phyloP scores from a whole-genome alignment of 2,797 vertebrate species.

The Microctenopoma lineatum region DNA sequence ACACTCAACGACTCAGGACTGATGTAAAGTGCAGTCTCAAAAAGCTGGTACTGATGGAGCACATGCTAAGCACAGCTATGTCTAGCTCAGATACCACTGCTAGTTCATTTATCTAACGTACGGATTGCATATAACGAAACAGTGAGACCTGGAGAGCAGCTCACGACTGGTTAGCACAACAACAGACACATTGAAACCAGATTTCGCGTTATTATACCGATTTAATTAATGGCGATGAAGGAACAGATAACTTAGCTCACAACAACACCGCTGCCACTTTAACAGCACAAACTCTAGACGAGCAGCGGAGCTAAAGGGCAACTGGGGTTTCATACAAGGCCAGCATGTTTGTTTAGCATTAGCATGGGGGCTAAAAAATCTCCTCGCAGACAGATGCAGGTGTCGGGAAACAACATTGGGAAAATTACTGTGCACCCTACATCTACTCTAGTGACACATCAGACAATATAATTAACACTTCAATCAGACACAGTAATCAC shows the following conservation, averaged over 20 bases:
- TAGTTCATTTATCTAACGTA: too few relatives aligned
- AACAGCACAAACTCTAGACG: accelerated
- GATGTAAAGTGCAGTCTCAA: background rate
- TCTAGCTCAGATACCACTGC: too few relatives aligned
- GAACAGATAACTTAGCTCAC: background rate
- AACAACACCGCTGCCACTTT: background rate
- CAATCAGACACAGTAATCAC: background rate
- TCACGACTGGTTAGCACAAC: constrained; percentile 17
- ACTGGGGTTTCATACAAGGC: background rate
- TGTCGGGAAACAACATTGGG: background rate
- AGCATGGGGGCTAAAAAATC: background rate
- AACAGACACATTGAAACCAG: background rate
- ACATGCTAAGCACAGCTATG: too few relatives aligned
- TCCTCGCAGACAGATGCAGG: background rate
- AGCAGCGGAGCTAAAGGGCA: background rate
- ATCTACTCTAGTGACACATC: background rate
- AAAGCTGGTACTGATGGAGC: too few relatives aligned
- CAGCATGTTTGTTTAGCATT: constrained; percentile 68
- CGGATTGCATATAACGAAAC: background rate
- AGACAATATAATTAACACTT: accelerated
- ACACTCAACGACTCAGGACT: background rate
- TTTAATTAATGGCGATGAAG: background rate
- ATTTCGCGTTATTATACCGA: background rate
- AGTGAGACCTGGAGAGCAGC: background rate
- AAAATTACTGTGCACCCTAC: background rate